A percentile compares a stretch with the other conserved stretches of the same genome.
Evolutionary conservation across 2,888 invertebrate genomes (phyloP).

Genomic region (Hemaris fuciformis): DNA sequence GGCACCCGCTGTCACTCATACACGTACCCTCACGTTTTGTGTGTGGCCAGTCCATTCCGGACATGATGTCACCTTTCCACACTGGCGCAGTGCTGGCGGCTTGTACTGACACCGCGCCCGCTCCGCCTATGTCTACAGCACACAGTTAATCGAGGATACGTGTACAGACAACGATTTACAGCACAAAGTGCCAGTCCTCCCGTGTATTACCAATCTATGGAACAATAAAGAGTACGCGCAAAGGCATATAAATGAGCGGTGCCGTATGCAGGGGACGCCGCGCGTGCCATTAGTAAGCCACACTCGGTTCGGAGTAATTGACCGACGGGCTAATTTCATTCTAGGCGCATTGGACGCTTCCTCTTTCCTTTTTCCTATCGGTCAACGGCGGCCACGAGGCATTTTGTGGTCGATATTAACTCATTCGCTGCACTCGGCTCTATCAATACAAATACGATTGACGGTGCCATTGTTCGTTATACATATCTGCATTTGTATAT

Average conservation of each 20-base stretch:
- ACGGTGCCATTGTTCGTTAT: neutral
- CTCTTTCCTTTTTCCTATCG: conserved; percentile 82
- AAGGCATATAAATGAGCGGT: conserved; percentile 74
- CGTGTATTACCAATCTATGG: conserved; percentile 80
- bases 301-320: conserved; percentile 75
- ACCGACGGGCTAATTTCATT: conserved; percentile 79
- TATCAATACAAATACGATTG: neutral
- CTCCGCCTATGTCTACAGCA: conserved; percentile 54
- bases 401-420: conserved; percentile 41
- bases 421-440: neutral
- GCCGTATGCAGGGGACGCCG: conserved; percentile 71
- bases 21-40: conserved; percentile 69
- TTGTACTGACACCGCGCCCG: conserved; percentile 65
- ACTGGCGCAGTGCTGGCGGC: conserved; percentile 58
- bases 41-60: conserved; percentile 72
- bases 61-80: conserved; percentile 75
- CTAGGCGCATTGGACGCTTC: conserved; percentile 76
- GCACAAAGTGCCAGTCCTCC: conserved; percentile 78
- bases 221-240: conserved; percentile 76
- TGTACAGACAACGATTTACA: conserved; percentile 80
- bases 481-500: neutral
- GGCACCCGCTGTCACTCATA: conserved; percentile 38
- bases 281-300: conserved; percentile 75
- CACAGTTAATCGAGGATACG: conserved; percentile 77
- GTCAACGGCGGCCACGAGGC: conserved; percentile 69